Evolutionary conservation across 2,113 vertebrate species (phyloP).

Genomic region (Pseudonaja textilis): DNA sequence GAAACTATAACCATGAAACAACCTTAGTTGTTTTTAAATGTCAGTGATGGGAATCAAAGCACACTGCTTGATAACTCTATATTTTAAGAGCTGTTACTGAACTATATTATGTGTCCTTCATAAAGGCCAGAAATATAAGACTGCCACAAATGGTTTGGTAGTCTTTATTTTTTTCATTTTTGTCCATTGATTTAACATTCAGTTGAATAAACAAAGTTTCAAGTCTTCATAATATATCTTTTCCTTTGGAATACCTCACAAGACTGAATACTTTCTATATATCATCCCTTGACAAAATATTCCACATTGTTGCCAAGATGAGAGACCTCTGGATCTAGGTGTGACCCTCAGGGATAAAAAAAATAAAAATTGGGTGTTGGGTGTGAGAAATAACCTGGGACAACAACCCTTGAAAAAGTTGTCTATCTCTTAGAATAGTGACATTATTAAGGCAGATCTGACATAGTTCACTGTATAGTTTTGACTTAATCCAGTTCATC

Average conservation of each 20-base stretch:
- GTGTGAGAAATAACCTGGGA: neutral
- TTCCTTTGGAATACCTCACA: neutral
- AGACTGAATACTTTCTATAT: neutral
- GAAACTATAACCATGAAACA: neutral
- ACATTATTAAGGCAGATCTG: neutral
- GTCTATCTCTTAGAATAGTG: neutral
- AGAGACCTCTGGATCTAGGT: neutral
- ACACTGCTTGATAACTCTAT: neutral
- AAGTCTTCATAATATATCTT: neutral
- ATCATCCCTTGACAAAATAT: neutral
- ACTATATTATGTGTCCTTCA: neutral
- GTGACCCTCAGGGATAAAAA: neutral
- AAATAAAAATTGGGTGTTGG: neutral
- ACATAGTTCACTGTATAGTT: neutral
- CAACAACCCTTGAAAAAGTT: neutral
- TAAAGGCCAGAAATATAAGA: neutral
- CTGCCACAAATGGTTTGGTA: neutral
- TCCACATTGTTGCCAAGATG: neutral
- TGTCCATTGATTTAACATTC: neutral
- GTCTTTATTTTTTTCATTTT: neutral
- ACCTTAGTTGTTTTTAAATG: neutral
- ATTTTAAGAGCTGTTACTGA: neutral
- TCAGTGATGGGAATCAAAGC: neutral
- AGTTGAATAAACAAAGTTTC: neutral
- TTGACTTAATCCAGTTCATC: neutral